phyloP scores from a whole-genome alignment of 2,888 invertebrate species.

The Schrankia costaestrigalis region DNA sequence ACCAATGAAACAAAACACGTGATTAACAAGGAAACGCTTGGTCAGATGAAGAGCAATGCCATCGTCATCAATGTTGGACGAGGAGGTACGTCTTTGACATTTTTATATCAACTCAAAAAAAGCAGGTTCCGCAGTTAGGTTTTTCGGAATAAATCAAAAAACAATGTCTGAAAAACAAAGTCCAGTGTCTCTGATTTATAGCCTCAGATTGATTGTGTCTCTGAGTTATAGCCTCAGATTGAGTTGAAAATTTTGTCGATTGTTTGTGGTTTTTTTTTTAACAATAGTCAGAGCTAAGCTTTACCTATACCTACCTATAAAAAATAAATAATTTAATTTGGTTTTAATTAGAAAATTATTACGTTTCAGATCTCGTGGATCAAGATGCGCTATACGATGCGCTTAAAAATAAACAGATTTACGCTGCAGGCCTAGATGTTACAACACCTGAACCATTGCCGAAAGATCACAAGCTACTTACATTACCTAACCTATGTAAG shows the following conservation, averaged over 20 bases:
- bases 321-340: not conserved
- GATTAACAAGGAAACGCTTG: slow-evolving; percentile 88
- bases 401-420: slow-evolving; percentile 86
- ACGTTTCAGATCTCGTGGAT: slow-evolving; percentile 82
- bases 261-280: not conserved
- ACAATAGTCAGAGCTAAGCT: too few species aligned
- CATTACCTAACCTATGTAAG: slow-evolving; percentile 81
- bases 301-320: too few species aligned
- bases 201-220: too few species aligned
- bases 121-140: not conserved
- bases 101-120: not conserved
- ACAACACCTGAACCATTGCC: slow-evolving; percentile 95
- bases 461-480: slow-evolving; percentile 87
- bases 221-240: too few species aligned
- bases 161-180: too few species aligned
- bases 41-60: slow-evolving; percentile 92
- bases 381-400: slow-evolving; percentile 91
- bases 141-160: too few species aligned
- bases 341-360: not conserved
- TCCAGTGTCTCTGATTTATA: too few species aligned
- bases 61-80: slow-evolving; percentile 94
- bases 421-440: slow-evolving; percentile 95
- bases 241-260: too few species aligned
- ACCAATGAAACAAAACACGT: slow-evolving; percentile 89
- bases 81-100: slow-evolving; percentile 79